A percentile compares a stretch with the other conserved stretches of the same genome.
phyloP scores from a whole-genome alignment of 1,140 invertebrate species.

The Plectus sambesii region DNA sequence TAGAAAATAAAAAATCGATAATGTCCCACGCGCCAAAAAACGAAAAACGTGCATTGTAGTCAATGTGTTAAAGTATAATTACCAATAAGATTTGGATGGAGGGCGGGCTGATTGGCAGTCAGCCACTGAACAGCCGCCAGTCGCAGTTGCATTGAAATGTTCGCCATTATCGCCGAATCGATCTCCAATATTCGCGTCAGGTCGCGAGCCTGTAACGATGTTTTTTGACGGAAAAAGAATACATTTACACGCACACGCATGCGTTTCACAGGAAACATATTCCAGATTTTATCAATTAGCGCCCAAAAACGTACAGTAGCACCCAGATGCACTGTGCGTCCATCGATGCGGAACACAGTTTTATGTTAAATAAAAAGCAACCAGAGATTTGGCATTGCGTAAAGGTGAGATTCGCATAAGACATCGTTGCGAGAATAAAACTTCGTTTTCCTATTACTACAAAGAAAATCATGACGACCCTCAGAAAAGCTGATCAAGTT shows the following conservation, averaged over 20 bases:
- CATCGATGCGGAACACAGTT: no score
- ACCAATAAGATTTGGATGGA: constrained; percentile 17
- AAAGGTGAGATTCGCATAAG: not conserved
- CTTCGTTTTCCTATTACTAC: not conserved
- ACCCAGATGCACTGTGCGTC: no score
- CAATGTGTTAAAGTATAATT: constrained; percentile 16
- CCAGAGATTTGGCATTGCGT: not conserved
- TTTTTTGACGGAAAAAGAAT: not conserved
- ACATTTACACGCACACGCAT: not conserved
- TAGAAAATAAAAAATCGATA: no score
- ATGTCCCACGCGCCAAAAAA: no score
- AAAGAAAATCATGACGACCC: not conserved
- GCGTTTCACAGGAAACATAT: constrained; percentile 5
- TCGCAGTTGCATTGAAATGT: constrained; percentile 22
- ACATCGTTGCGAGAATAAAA: constrained; percentile 6
- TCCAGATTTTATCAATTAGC: constrained; percentile 6
- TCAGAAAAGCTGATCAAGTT: constrained; percentile 14
- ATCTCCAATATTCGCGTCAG: constrained; percentile 2
- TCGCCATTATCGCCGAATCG: not conserved
- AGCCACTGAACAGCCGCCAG: constrained; percentile 26
- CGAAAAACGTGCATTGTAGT: no score
- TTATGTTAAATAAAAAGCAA: constrained; percentile 4
- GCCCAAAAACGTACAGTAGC: not conserved
- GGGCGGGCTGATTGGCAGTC: constrained; percentile 19
- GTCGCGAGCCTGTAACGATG: not conserved